Base-by-base conservation (phyloP, 2,888 invertebrate species). In the Brachypalpus laphriformis region DNA sequence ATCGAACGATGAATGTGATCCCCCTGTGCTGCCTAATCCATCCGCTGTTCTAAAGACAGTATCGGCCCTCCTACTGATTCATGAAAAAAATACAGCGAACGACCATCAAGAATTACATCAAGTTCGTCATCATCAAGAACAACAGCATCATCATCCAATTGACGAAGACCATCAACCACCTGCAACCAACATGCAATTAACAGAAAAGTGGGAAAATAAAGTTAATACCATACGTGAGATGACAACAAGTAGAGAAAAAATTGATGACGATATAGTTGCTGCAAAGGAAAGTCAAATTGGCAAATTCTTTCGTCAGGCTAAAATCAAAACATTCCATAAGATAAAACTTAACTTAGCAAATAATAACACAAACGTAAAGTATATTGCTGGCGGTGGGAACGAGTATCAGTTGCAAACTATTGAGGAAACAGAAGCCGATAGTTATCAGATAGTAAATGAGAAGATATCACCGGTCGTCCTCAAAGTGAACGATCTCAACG, bases 101-200 rank as follows among this genome's bases (percentile, higher is more conserved):
- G 7, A 93, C 88, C 93, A 93, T 87, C 92, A 93, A 89, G 93
- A 93, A 89, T 89, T 89, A 87, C 89, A 88, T 71, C 90, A 89
- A 82, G 87, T 89, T 87, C 90, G 90, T 77, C 90, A 89, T 81
- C 89, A 89, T 88, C 89, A 89, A 88, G 88, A 90, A 80, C 65
- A 63, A 28, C 75, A 86, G 11, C 68, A 66, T 54, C 47, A 47
- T 40, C 75, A 82, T 34, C 49, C 87, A 88, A 88, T 87, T 88
- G 87, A 90, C 88, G 87, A 90, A 90, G 89, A 89, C 88, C 89
- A 90, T 89, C 88, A 89, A 68, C 77, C 87, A 87, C 89, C 89
- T 89, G 90, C 89, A 89, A 90, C 90, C 90, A 83, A 77, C 70
- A 82, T 82, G 78, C 78, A 86, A 77, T 80, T 82, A 57, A 72